phyloP scores from a whole-genome alignment of 2,113 vertebrate genomes.

The Thymallus thymallus region DNA sequence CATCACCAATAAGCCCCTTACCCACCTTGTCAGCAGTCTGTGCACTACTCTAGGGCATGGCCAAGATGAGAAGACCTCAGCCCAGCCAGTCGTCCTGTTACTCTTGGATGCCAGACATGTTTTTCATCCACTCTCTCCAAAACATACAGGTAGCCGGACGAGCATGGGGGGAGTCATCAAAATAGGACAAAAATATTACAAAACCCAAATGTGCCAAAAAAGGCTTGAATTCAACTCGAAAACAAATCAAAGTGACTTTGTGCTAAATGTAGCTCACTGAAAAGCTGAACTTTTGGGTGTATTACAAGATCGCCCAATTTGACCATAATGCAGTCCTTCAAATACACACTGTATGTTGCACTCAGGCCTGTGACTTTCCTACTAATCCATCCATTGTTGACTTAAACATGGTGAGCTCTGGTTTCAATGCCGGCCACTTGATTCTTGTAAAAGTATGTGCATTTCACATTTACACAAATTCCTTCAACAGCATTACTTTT shows the following conservation, averaged over 20 bases:
- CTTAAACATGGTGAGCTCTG: slow-evolving; percentile 30
- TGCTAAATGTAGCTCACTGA: not conserved
- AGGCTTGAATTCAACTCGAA: slow-evolving; percentile 22
- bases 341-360: no score
- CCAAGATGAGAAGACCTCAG: slow-evolving; percentile 49
- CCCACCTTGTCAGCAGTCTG: slow-evolving; percentile 48
- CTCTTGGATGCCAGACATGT: slow-evolving; percentile 53
- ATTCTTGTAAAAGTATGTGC: slow-evolving; percentile 27
- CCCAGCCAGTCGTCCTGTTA: slow-evolving; percentile 47
- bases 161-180: slow-evolving; percentile 31
- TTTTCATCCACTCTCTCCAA: slow-evolving; percentile 45
- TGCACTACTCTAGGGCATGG: slow-evolving; percentile 12
- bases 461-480: slow-evolving; percentile 38
- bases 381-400: slow-evolving; percentile 22
- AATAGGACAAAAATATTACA: slow-evolving; percentile 44
- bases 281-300: not conserved
- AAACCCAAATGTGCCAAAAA: slow-evolving; percentile 6
- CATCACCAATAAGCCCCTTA: slow-evolving; percentile 13
- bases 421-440: slow-evolving; percentile 17
- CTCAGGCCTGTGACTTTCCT: no score
- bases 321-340: not conserved
- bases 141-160: slow-evolving; percentile 59
- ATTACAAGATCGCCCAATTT: no score
- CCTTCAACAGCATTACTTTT: slow-evolving; percentile 41
- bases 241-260: slow-evolving; percentile 19